Evolutionary conservation across 2,888 invertebrate species (phyloP).

Genomic region (Tethea ocularis): DNA sequence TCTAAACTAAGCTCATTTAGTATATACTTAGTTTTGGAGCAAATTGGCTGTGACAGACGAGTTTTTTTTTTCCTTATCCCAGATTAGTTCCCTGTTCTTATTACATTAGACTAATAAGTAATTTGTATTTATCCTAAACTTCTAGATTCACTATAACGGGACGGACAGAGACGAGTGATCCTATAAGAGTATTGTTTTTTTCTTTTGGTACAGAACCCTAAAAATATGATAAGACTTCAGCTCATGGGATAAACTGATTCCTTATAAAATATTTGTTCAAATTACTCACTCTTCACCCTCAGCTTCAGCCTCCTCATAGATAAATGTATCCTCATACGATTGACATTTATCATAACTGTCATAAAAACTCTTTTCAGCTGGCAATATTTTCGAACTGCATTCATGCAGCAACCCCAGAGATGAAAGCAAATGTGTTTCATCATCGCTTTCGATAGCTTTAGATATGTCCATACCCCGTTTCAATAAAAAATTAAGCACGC

Average conservation of each 20-base stretch:
- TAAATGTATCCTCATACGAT: slow-evolving; percentile 51
- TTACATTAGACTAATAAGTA: too few relatives aligned
- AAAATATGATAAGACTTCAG: too few relatives aligned
- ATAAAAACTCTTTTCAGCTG: slow-evolving; percentile 67
- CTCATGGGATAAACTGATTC: neutral
- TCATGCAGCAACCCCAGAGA: slow-evolving; percentile 60
- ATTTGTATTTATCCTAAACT: too few relatives aligned
- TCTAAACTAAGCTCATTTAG: too few relatives aligned
- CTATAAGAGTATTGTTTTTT: too few relatives aligned
- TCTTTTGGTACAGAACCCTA: too few relatives aligned
- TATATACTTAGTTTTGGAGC: too few relatives aligned
- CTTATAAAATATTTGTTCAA: neutral
- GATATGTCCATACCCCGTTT: slow-evolving; percentile 62
- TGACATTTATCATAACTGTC: slow-evolving; percentile 67
- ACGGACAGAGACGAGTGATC: too few relatives aligned
- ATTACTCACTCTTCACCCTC: slow-evolving; percentile 54
- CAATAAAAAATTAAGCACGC: slow-evolving; percentile 59
- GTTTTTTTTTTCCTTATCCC: too few relatives aligned
- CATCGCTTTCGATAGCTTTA: slow-evolving; percentile 52
- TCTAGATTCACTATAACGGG: too few relatives aligned
- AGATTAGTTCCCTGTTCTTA: too few relatives aligned
- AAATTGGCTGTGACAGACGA: too few relatives aligned
- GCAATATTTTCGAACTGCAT: slow-evolving; percentile 56
- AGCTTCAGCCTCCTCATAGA: slow-evolving; percentile 38
- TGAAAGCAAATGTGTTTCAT: slow-evolving; percentile 51